These are phyloP conservation scores for Agonum fuliginosum DNA, from an alignment of 2,888 invertebrate species.

Conservation along the genomic window DNA sequence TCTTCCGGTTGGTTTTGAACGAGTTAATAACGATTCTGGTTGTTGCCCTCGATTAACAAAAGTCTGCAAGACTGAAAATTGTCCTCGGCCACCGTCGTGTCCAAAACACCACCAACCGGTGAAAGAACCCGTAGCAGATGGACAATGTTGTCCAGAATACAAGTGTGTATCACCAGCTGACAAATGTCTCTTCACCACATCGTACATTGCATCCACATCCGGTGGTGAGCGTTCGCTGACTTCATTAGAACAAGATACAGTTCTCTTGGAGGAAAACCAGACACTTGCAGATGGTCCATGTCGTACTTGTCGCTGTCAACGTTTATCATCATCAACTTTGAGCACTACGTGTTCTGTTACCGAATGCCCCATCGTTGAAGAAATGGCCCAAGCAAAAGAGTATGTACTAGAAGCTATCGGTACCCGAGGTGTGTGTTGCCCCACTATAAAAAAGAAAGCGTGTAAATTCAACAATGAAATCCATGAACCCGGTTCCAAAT, in stretches of 20 bases:
- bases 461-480: constrained; percentile 73
- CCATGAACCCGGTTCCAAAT: constrained; percentile 76
- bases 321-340: constrained; percentile 52
- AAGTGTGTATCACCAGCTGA: constrained; percentile 80
- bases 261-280: background rate
- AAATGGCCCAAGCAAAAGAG: constrained; percentile 73
- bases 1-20: constrained; percentile 79
- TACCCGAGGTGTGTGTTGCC: constrained; percentile 80
- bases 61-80: constrained; percentile 78
- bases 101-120: constrained; percentile 76
- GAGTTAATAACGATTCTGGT: constrained; percentile 77
- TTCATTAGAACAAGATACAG: background rate
- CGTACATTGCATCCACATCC: constrained; percentile 74
- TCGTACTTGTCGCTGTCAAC: constrained; percentile 77
- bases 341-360: constrained; percentile 73
- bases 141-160: constrained; percentile 80
- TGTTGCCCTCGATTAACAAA: constrained; percentile 82
- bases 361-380: constrained; percentile 74
- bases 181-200: constrained; percentile 78
- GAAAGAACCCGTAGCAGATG: constrained; percentile 64
- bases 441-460: constrained; percentile 75
- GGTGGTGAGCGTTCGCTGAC: constrained; percentile 75
- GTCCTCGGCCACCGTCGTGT: constrained; percentile 78
- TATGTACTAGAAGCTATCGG: constrained; percentile 76
- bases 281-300: constrained; percentile 79